phyloP scores from a whole-genome alignment of 2,888 invertebrate species.

The Scaptomyza flava region DNA sequence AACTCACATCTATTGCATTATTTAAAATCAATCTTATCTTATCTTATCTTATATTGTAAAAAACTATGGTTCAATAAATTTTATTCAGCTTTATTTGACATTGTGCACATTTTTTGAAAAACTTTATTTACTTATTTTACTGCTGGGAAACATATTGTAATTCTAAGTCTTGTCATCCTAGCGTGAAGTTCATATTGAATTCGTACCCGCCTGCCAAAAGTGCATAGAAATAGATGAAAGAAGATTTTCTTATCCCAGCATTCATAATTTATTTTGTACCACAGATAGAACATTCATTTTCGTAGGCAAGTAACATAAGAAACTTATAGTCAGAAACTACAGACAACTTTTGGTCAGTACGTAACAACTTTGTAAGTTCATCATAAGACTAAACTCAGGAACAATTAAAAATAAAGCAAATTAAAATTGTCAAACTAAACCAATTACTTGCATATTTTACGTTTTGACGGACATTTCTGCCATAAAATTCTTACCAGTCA shows the following conservation, averaged over 20 bases:
- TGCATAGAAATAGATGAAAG: neutral
- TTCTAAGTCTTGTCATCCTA: neutral
- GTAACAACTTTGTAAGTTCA: constrained; percentile 37
- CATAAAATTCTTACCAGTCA: constrained; percentile 4
- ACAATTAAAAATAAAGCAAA: constrained; percentile 37
- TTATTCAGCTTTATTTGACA: neutral
- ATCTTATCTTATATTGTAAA: no score
- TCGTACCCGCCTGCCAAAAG: no score
- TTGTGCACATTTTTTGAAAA: no score
- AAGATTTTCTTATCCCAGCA: constrained; percentile 8
- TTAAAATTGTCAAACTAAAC: constrained; percentile 45
- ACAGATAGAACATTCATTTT: constrained; percentile 19
- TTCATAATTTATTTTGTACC: constrained; percentile 41
- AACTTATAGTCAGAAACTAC: neutral
- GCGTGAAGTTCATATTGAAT: neutral
- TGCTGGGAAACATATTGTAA: no score
- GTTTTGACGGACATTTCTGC: constrained; percentile 1
- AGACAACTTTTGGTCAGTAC: constrained; percentile 39
- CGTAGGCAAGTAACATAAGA: neutral
- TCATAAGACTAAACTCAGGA: constrained; percentile 14
- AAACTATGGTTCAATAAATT: neutral
- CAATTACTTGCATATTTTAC: constrained; percentile 48
- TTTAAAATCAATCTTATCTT: no score
- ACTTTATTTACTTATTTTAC: no score
- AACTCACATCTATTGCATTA: neutral